Evolutionary conservation across 2,888 invertebrate species (phyloP), one percentile per base, ranked within the genome.

Genomic region (Eupithecia subumbrata): DNA sequence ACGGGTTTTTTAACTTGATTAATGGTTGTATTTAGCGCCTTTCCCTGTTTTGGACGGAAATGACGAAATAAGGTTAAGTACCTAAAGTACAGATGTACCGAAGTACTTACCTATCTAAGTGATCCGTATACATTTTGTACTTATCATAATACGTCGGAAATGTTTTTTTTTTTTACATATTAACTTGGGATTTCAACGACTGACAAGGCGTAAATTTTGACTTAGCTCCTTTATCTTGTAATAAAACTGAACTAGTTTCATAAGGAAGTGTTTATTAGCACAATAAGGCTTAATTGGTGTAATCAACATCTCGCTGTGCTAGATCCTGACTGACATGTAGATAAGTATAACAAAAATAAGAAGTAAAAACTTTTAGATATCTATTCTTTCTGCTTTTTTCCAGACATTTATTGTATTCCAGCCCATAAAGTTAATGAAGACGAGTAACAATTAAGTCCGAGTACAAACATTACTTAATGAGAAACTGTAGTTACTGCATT

Each of bases 211-310:
- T 56, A 12, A 12, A 56, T 56, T 56, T 60, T 25, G 25, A 60
- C 60, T 14, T 14, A 25, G 12, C n/a, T 40, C 12, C 66, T 37
- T 22, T 67, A 67, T 60, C 60, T 64, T n/a, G 40, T 68, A 68
- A 43, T 7, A 22, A 72, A 78, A 76, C 63, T 73, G 71, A 76
- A 63, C 75, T 71, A 71, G 75, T 76, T 76, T 72, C 75, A 75
- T 79, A 70, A 80, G 80, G 74, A 78, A 74, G 79, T 72, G 72
- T 79, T 80, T 81, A 84, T 85, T 81, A 83, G 82, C 78, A 77
- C 82, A 87, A 77, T 84, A 82, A 84, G 77, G 75, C 72, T 80
- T 86, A 86, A 87, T 87, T 86, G 85, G 78, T 78, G 77, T 84
- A 85, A 86, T 86, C 82, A 86, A 84, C 82, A 52, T 52, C 40